Base-by-base conservation (phyloP, 2,888 invertebrate species). In the Polietes domitor region DNA sequence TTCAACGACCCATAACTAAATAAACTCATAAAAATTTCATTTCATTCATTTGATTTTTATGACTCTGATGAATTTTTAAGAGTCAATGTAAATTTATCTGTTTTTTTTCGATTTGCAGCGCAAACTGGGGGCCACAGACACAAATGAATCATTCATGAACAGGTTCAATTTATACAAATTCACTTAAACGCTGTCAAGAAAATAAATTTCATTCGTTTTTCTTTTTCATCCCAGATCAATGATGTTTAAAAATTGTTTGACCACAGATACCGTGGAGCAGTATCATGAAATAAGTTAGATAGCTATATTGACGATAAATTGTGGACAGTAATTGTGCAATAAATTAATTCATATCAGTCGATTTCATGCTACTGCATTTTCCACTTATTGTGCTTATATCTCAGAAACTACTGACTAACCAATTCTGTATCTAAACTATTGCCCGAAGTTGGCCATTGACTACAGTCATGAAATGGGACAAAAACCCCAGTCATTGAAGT, bases 21-120 rank as follows among this genome's bases (percentile, higher is more conserved):
- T 82, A 79, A 79, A 82, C 76, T 76, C 79, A 85, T 85, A 85
- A 82, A 82, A 76, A 78, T 82, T 84, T 58, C 78, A 84, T 82
- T 84, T 78, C 75, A 84, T 81, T 84, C 78, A 84, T 84, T 80
- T 63, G 73, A 53, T 19, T 78, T 75, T 76, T 58, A 65, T 81
- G 65, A 55, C 50, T 72, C 63, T 74, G 72, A 70, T 79, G 77
- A 73, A 63, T 83, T 75, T 68, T 68, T 68, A 19, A 41, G 41
- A 73, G 65, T 63, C 55, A 17, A 73, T 75, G 75, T 68, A 43
- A 76, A 65, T 53, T 61, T 75, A 47, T 47, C 28, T 26, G 50
- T 73, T 72, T 28, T 63, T 53, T 53, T 55, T n/a, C n/a, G n/a
- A n/a, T n/a, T n/a, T 50, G 19, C 43, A 26, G 21, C 21, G n/a